Evolutionary conservation across 2,113 vertebrate genomes (phyloP).

Genomic region (Neotragus pygmaeus): DNA sequence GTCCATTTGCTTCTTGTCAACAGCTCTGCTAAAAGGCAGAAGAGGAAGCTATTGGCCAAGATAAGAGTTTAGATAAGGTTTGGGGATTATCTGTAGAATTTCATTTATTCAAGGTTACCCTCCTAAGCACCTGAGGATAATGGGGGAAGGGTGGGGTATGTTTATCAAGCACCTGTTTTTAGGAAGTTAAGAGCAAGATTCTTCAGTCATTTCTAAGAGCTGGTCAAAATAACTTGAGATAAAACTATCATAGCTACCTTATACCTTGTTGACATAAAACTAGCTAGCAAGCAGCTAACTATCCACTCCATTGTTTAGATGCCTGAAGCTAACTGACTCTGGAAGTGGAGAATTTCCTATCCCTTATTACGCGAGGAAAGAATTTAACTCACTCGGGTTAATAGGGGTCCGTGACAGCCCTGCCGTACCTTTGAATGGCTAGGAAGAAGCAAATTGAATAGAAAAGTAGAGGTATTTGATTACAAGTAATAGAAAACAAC

Average conservation of each 20-base stretch:
- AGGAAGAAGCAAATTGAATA: constrained; percentile 10
- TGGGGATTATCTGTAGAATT: constrained; percentile 26
- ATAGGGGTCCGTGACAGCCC: neutral
- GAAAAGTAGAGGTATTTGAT: neutral
- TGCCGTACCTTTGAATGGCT: neutral
- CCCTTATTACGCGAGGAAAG: neutral
- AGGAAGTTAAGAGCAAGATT: constrained; percentile 10
- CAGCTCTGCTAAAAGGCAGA: constrained; percentile 39
- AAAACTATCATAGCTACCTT: neutral
- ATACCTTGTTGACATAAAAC: neutral
- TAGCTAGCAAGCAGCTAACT: neutral
- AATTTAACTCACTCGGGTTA: neutral
- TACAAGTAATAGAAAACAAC: neutral
- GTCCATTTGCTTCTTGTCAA: constrained; percentile 37
- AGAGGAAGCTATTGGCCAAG: constrained; percentile 49
- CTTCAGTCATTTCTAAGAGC: constrained; percentile 11
- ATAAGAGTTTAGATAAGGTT: constrained; percentile 43
- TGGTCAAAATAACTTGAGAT: neutral
- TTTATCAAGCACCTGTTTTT: neutral
- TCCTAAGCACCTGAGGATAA: neutral
- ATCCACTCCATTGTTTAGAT: neutral
- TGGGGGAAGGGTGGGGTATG: neutral
- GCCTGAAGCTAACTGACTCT: neutral
- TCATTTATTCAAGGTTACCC: neutral
- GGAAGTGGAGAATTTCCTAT: neutral